These are phyloP conservation scores for Altica lythri DNA, from an alignment of 2,888 invertebrate genomes.

Conservation along the genomic window DNA sequence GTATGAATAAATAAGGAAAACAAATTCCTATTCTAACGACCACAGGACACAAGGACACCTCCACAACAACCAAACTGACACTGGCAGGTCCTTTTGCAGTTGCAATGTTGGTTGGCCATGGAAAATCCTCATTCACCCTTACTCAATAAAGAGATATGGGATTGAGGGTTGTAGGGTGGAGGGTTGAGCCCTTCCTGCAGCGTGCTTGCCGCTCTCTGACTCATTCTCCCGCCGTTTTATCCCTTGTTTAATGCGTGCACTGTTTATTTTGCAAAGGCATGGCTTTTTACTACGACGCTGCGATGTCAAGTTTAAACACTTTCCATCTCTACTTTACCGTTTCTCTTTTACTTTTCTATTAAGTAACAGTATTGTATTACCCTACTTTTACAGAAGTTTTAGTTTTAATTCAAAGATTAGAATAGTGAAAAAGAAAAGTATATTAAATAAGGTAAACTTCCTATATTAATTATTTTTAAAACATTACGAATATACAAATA, in stretches of 20 bases:
- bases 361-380: too few relatives aligned
- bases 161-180: slow-evolving; percentile 38
- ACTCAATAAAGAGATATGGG: slow-evolving; percentile 53
- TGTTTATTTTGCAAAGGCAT: slow-evolving; percentile 31
- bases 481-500: too few relatives aligned
- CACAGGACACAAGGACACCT: slow-evolving; percentile 55
- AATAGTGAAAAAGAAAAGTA: too few relatives aligned
- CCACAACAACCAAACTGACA: slow-evolving; percentile 58
- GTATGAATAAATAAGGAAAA: slow-evolving; percentile 20
- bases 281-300: slow-evolving; percentile 15
- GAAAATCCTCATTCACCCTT: slow-evolving; percentile 55
- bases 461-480: too few relatives aligned
- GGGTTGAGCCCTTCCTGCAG: slow-evolving; percentile 42
- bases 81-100: slow-evolving; percentile 55
- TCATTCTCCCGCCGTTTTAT: slow-evolving; percentile 46
- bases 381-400: too few relatives aligned
- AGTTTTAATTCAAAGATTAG: too few relatives aligned
- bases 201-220: slow-evolving; percentile 47
- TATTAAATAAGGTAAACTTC: too few relatives aligned
- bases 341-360: too few relatives aligned
- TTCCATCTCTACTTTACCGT: too few relatives aligned
- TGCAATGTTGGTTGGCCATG: slow-evolving; percentile 52
- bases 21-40: slow-evolving; percentile 51
- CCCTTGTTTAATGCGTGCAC: slow-evolving; percentile 35
- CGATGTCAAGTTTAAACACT: slow-evolving; percentile 10